Base-by-base conservation (phyloP, 2,113 vertebrate species). In the Istiophorus platypterus region DNA sequence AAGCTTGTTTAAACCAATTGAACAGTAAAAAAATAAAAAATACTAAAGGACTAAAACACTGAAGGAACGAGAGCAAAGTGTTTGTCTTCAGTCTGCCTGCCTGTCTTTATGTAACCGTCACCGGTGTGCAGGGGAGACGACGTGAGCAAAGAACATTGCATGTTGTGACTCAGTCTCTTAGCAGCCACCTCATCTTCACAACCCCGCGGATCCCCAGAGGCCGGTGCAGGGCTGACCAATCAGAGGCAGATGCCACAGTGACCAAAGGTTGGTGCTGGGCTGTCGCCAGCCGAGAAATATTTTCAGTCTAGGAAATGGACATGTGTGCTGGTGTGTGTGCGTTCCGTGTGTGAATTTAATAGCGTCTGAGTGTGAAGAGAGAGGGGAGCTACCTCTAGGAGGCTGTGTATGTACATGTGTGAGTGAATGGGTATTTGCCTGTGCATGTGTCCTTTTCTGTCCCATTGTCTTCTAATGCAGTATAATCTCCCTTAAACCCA, bases 151-250 rank as follows among this genome's bases (percentile, higher is more conserved):
- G 72, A 85, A 76, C 47, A 57, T 78, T 58, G 81, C 88, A 72
- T 89, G 89, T 88, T 91, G 90, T 93, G 92, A 88, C 80, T 91
- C 90, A 82, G 89, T 92, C 79, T 93, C 91, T 88, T 86, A 93
- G 91, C 92, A 94, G 91, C 91, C 86, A 78, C 76, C 91, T 90
- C 88, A 84, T 91, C 81, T 75, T 91, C 85, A 85, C 86, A 80
- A 80, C 83, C 89, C 84, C 6, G 69, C 58, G n/a, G 76, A 67
- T 86, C 89, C 89, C 87, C 65, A 68, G 70, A 75, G 90, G 86
- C 86, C 29, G 17, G 20, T 4, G 61, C 66, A 17, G 17, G 34
- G 51, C 62, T 57, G 39, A 85, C 88, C 91, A 90, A 93, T 93
- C 82, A 75, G 42, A 82, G 65, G 2, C 4, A 76, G 76, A 59